Conservation (phyloP, 2,113 vertebrate genomes). For the Tragelaphus imberbis region DNA sequence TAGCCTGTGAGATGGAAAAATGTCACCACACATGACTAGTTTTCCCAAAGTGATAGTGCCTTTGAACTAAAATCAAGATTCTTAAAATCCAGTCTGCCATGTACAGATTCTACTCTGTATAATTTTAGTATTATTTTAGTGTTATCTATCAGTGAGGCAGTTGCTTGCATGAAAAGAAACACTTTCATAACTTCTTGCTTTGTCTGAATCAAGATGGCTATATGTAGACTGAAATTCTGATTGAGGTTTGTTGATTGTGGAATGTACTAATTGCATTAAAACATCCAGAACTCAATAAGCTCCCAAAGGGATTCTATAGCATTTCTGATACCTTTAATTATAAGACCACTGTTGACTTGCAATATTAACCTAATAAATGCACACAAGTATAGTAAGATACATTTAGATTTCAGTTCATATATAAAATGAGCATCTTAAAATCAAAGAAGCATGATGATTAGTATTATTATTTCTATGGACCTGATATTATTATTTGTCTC, state of each 20-base stretch:
- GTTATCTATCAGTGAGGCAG: not conserved
- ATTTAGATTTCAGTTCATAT: not conserved
- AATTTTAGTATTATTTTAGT: not conserved
- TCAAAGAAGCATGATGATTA: not conserved
- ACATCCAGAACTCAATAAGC: not conserved
- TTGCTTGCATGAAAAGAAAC: not conserved
- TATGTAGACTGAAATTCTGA: not conserved
- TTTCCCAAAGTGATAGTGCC: not conserved
- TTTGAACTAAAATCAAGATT: not conserved
- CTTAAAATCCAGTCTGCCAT: not conserved
- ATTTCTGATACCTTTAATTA: not conserved
- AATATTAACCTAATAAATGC: not conserved
- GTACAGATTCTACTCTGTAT: not conserved
- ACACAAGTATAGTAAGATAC: not conserved
- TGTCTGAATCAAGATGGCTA: not conserved
- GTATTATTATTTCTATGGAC: not conserved
- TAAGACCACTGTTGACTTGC: not conserved
- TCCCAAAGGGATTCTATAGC: not conserved
- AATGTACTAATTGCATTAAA: not conserved
- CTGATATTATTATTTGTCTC: not conserved
- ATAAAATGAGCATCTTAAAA: not conserved
- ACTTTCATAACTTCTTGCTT: not conserved
- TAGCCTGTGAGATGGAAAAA: slow-evolving; percentile 20
- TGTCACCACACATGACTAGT: not conserved
- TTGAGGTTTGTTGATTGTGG: slow-evolving; percentile 3